Conservation (phyloP, 2,113 vertebrate species). For the cattle (Bos taurus) region DNA sequence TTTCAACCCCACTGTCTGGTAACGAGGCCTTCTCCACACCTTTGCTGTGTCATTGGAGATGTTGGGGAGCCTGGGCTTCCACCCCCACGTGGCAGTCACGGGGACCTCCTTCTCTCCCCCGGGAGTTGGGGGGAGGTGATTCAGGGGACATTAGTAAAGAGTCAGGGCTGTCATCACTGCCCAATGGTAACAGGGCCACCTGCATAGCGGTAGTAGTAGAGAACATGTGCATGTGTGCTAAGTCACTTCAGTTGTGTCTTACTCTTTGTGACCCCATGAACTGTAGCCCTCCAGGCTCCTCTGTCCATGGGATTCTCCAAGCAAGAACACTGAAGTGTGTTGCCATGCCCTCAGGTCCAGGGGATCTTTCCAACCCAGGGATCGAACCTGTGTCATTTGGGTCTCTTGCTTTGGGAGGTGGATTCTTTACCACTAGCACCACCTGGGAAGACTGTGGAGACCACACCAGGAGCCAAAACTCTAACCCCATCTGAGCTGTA, state of each 20-base stretch:
- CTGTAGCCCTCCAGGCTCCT: not conserved
- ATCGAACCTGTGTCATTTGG: not conserved
- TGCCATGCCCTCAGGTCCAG: not conserved
- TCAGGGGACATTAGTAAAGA: not conserved
- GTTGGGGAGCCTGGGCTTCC: not conserved
- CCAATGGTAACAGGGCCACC: not conserved
- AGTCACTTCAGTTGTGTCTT: not conserved
- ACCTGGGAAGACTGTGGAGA: not conserved
- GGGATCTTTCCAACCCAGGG: not conserved
- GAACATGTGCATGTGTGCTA: fast-evolving
- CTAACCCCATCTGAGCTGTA: not conserved
- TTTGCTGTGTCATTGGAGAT: not conserved
- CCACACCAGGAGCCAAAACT: not conserved
- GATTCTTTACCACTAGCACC: not conserved
- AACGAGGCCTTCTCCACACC: not conserved
- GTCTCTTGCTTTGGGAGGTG: not conserved
- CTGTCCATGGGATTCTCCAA: not conserved
- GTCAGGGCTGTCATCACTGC: not conserved
- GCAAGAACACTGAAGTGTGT: not conserved
- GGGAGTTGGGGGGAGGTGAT: not conserved
- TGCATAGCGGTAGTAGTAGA: not conserved
- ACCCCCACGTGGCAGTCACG: not conserved
- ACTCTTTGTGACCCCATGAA: not conserved
- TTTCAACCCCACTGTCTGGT: not conserved
- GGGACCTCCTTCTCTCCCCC: not conserved